Percentiles rank a stretch among this genome's conserved stretches.
Evolutionary conservation across 2,797 vertebrate genomes (phyloP).

Genomic region (Micrastur ruficollis): DNA sequence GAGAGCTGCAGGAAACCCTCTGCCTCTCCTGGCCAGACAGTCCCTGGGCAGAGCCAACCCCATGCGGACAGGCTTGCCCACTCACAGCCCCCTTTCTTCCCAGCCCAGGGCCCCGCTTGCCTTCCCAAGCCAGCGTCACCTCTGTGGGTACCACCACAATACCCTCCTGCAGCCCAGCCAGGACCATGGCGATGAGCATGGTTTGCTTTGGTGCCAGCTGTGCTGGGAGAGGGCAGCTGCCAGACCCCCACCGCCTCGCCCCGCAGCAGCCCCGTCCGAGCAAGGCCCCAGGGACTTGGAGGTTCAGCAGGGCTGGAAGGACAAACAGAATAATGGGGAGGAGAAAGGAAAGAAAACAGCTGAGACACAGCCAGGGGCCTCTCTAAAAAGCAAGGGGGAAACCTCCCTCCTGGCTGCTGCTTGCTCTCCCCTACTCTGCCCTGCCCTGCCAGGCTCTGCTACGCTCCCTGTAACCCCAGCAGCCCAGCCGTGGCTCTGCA

Average conservation of each 20-base stretch:
- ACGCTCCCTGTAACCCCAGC: too few relatives aligned
- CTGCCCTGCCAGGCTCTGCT: background rate
- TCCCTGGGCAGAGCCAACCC: background rate
- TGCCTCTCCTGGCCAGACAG: background rate
- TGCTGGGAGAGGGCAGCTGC: background rate
- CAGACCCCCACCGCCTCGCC: background rate
- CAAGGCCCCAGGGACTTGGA: fast-evolving
- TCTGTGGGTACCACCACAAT: background rate
- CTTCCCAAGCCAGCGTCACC: background rate
- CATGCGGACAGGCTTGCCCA: background rate
- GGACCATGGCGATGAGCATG: fast-evolving
- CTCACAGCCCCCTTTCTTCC: background rate
- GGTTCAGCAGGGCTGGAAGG: background rate
- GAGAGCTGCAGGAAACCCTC: background rate
- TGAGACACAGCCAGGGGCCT: background rate
- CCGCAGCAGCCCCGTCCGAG: fast-evolving
- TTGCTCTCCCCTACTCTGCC: background rate
- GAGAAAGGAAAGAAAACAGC: background rate
- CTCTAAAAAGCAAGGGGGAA: background rate
- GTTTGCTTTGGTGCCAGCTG: background rate
- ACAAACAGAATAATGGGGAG: background rate
- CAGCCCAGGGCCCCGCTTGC: background rate
- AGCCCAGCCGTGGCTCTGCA: background rate
- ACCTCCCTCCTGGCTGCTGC: background rate
- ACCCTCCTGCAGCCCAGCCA: background rate